Conservation (phyloP, 2,113 vertebrate species). For the Rhizomys pruinosus region DNA sequence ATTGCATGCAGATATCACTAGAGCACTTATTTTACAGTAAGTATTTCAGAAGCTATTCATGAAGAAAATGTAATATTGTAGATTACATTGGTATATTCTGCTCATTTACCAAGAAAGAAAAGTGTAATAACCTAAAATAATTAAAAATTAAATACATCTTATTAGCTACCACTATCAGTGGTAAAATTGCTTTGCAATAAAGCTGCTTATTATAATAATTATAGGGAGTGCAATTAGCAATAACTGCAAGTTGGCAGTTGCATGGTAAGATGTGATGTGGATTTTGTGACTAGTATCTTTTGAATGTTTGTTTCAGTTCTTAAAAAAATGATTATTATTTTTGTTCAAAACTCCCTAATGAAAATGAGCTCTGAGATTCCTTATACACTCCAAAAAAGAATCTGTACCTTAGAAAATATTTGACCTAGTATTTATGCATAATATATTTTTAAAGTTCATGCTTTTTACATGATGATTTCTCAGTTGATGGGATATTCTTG, state of each 20-base stretch:
- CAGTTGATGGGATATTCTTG: slow-evolving; percentile 39
- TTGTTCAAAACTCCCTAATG: neutral
- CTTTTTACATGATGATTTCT: neutral
- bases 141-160: slow-evolving; percentile 21
- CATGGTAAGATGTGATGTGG: neutral
- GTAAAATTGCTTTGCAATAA: slow-evolving; percentile 32
- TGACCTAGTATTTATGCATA: slow-evolving; percentile 14
- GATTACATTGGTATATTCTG: slow-evolving; percentile 13
- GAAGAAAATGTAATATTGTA: slow-evolving; percentile 50
- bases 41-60: neutral
- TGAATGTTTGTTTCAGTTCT: slow-evolving; percentile 36
- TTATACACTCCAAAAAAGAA: slow-evolving; percentile 31
- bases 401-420: neutral
- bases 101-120: slow-evolving; percentile 30
- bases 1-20: slow-evolving; percentile 33
- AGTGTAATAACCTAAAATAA: slow-evolving; percentile 24
- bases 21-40: neutral
- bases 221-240: slow-evolving; percentile 35
- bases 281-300: slow-evolving; percentile 32
- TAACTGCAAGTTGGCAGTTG: neutral
- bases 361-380: neutral
- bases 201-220: neutral
- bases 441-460: neutral
- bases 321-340: neutral
- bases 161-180: slow-evolving; percentile 1